Evolutionary conservation across 2,888 invertebrate species (phyloP), one percentile per base, ranked within the genome.

Genomic region (Euzophera pinguis): DNA sequence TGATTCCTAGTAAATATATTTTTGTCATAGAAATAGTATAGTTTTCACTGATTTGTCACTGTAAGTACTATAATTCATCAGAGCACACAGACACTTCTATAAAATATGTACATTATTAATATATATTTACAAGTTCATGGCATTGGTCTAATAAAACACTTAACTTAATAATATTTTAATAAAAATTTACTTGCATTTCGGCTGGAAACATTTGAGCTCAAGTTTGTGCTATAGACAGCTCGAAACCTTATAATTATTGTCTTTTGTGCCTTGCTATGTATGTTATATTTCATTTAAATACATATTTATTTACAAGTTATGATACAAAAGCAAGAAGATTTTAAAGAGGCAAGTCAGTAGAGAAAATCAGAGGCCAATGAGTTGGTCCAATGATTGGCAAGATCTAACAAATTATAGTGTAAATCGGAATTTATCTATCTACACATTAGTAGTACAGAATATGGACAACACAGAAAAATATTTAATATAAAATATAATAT

Each of bases 41-140:
- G n/a, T n/a, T n/a, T n/a, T n/a, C n/a, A n/a, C n/a, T n/a, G n/a
- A n/a, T n/a, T n/a, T n/a, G n/a, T n/a, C n/a, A n/a, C n/a, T n/a
- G n/a, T 22, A 22, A 22, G 22, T 22, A 22, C 9, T 32, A 32
- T 4, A 32, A 10, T 2, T 9, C 32, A 4, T 8, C 16, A 16
- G 39, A 39, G 32, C 14, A 16, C 16, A 16, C 16, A 16, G 16
- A 16, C 16, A 16, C 39, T 39, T 9, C 9, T 16, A 39, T 39
- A 38, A 13, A 12, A 35, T 71, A 73, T 71, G 63, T 71, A 78
- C 75, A 76, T 67, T 53, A 55, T 50, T 47, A 54, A 64, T 57
- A 59, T 63, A 66, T 79, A 80, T 84, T 77, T 82, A 84, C 81
- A 84, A 60, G 66, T 78, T 79, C 76, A 87, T 87, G 87, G 87